Conservation (phyloP, 2,797 vertebrate genomes). For the Sebastes taczanowskii region DNA sequence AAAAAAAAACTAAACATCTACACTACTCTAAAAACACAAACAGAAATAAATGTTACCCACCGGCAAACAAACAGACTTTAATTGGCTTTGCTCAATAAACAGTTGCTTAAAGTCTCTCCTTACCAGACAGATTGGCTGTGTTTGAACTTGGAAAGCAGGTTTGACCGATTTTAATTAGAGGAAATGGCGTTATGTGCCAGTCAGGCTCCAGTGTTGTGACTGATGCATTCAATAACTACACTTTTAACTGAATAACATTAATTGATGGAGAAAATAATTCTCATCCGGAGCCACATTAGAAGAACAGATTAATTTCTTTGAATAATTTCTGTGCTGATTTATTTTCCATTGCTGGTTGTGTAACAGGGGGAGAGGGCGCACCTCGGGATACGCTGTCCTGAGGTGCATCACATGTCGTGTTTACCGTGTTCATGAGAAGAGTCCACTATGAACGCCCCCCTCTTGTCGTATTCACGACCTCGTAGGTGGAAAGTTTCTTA, state of each 20-base stretch:
- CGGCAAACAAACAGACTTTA: background rate
- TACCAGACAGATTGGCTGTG: background rate
- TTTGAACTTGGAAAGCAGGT: background rate
- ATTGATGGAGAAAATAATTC: background rate
- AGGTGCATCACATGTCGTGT: background rate
- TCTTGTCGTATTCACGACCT: no score
- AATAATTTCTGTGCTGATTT: background rate
- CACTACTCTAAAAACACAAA: background rate
- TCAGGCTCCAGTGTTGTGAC: background rate
- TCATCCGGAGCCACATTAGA: background rate
- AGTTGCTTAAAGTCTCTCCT: background rate
- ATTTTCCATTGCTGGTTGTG: background rate
- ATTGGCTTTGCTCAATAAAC: background rate
- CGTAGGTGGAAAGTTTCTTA: no score
- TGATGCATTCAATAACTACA: conserved; percentile 3
- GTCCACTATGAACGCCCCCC: no score
- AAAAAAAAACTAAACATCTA: background rate
- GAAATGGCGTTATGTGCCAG: background rate
- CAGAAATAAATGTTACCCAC: background rate
- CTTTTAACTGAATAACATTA: background rate
- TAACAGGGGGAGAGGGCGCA: background rate
- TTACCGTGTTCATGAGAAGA: no score
- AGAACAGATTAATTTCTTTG: background rate
- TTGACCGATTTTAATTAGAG: conserved; percentile 10
- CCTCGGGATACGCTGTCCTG: background rate